Conservation (phyloP, 1,140 invertebrate genomes). For the Lepidurus arcticus region DNA sequence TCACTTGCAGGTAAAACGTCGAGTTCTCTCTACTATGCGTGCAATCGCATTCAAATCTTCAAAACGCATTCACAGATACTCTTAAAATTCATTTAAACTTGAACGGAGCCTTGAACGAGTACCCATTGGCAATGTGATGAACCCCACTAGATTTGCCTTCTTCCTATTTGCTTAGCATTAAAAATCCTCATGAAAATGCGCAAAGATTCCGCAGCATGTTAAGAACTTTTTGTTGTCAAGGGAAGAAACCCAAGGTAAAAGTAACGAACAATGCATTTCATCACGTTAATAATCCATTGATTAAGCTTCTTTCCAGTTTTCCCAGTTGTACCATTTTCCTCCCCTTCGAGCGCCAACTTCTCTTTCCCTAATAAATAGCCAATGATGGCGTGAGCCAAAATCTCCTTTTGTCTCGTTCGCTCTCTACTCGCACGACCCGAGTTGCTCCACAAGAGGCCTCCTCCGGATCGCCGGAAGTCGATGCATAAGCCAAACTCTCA, state of each 20-base stretch:
- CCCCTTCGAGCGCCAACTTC: neutral
- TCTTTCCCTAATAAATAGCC: neutral
- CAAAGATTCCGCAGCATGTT: neutral
- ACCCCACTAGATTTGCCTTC: too few relatives aligned
- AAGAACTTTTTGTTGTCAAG: neutral
- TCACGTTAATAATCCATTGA: neutral
- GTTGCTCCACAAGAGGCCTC: neutral
- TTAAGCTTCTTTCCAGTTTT: neutral
- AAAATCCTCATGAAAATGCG: neutral
- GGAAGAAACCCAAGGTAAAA: neutral
- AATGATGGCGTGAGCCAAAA: conserved; percentile 15
- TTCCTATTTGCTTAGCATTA: too few relatives aligned
- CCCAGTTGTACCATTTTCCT: neutral
- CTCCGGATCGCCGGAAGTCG: neutral
- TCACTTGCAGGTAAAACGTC: neutral
- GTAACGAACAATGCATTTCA: neutral
- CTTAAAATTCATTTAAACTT: too few relatives aligned
- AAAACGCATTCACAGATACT: neutral
- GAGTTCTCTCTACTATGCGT: neutral
- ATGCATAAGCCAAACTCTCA: conserved; percentile 18
- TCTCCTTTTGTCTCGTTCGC: neutral
- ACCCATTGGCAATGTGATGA: too few relatives aligned
- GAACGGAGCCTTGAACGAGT: too few relatives aligned
- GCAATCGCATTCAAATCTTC: neutral
- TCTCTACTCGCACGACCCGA: neutral